Evolutionary conservation across 2,113 vertebrate genomes (phyloP).

Genomic region (Cichladusa arquata): DNA sequence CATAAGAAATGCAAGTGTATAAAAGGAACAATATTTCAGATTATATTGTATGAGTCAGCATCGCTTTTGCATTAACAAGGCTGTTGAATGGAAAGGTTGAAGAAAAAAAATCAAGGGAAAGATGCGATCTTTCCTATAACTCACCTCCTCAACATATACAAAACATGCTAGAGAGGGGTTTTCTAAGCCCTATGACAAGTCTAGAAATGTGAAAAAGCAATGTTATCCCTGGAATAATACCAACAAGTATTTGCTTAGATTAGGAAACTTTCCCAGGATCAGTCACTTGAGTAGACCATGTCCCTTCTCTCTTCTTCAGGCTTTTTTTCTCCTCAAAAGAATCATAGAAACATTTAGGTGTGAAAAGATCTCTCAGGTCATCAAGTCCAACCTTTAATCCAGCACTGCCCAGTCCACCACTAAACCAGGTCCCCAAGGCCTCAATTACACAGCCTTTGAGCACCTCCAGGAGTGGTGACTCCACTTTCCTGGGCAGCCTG

Average conservation of each 20-base stretch:
- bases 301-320: not conserved
- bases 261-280: not conserved
- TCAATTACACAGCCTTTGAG: accelerated
- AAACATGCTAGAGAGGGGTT: not conserved
- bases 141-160: not conserved
- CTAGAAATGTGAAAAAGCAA: not conserved
- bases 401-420: not conserved
- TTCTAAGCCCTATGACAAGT: not conserved
- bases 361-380: not conserved
- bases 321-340: not conserved
- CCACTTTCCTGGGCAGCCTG: not conserved
- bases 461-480: not conserved
- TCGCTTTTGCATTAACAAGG: not conserved
- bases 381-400: not conserved
- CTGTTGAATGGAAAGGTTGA: not conserved
- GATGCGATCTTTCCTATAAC: not conserved
- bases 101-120: too few species aligned
- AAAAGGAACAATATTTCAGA: not conserved
- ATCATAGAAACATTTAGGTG: not conserved
- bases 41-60: not conserved
- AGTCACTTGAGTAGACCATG: not conserved
- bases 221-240: not conserved
- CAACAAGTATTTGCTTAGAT: not conserved
- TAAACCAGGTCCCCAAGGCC: not conserved
- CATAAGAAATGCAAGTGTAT: not conserved